Conservation (phyloP, 1,140 invertebrate species). For the Bathynomus jamesi region DNA sequence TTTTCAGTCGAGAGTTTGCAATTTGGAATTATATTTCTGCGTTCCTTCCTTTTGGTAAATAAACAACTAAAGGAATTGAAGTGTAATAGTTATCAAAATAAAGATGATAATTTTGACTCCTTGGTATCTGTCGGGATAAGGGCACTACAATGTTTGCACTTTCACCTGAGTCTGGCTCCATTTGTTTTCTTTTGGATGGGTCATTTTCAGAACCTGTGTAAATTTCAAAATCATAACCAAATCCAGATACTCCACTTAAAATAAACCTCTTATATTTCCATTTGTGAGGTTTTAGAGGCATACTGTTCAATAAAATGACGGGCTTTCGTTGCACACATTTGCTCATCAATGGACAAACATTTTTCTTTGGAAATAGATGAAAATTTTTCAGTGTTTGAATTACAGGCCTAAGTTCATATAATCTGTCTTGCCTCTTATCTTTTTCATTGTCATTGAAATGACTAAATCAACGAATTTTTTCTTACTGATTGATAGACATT, state of each 20-base stretch:
- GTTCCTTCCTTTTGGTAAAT: background rate
- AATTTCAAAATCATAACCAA: conserved; percentile 41
- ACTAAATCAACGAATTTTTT: background rate
- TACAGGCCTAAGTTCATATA: background rate
- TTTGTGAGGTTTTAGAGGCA: conserved; percentile 6
- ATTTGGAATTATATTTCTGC: too few relatives aligned
- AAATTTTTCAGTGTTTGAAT: background rate
- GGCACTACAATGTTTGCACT: background rate
- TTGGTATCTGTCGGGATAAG: background rate
- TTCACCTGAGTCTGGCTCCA: background rate
- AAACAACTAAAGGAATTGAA: background rate
- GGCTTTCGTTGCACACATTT: background rate
- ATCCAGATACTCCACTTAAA: conserved; percentile 42
- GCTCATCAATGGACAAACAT: conserved; percentile 2
- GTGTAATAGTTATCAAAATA: conserved; percentile 10
- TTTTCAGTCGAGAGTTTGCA: too few relatives aligned
- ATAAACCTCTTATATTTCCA: conserved; percentile 40
- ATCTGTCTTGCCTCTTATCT: conserved; percentile 4
- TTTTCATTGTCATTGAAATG: background rate
- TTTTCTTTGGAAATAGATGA: background rate
- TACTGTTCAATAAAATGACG: background rate
- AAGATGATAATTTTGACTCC: background rate
- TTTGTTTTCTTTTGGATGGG: background rate
- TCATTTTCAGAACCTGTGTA: conserved; percentile 39
- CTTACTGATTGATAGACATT: background rate